A percentile compares a stretch with the other conserved stretches of the same genome.
Conservation (phyloP, 1,140 invertebrate genomes). For the Drosophila ercepeae region DNA sequence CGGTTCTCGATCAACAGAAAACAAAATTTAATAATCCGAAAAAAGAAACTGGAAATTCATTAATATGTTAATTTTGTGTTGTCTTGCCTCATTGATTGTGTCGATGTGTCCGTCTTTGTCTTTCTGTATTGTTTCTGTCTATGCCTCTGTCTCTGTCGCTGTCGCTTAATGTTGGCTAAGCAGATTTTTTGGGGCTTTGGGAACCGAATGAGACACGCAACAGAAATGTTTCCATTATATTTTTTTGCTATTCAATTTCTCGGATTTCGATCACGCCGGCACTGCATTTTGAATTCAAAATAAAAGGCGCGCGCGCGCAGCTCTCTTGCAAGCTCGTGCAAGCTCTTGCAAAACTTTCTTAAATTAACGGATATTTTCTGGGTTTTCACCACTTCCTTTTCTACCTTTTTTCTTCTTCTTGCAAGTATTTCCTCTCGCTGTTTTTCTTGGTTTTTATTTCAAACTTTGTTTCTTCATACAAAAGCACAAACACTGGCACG, state of each 20-base stretch:
- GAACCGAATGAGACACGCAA: slow-evolving; percentile 29
- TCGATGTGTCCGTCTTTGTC: slow-evolving; percentile 17
- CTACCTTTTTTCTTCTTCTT: slow-evolving; percentile 35
- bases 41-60: slow-evolving; percentile 78
- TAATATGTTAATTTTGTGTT: slow-evolving; percentile 77
- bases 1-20: slow-evolving; percentile 9
- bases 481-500: slow-evolving; percentile 17
- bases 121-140: background rate
- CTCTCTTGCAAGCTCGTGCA: slow-evolving; percentile 17
- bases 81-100: slow-evolving; percentile 55
- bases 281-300: background rate
- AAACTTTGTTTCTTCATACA: slow-evolving; percentile 11
- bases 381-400: background rate
- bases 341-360: background rate
- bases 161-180: slow-evolving; percentile 46
- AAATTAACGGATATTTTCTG: background rate
- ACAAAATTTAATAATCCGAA: slow-evolving; percentile 47
- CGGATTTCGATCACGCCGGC: slow-evolving; percentile 36
- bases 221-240: slow-evolving; percentile 10
- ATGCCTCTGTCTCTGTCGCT: no score
- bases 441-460: slow-evolving; percentile 8
- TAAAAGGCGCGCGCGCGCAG: slow-evolving; percentile 40
- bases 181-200: slow-evolving; percentile 41
- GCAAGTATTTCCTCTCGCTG: slow-evolving; percentile 10
- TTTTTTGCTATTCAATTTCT: slow-evolving; percentile 4